phyloP scores from a whole-genome alignment of 2,888 invertebrate species.

The Sinopyrophorus schimmeli region DNA sequence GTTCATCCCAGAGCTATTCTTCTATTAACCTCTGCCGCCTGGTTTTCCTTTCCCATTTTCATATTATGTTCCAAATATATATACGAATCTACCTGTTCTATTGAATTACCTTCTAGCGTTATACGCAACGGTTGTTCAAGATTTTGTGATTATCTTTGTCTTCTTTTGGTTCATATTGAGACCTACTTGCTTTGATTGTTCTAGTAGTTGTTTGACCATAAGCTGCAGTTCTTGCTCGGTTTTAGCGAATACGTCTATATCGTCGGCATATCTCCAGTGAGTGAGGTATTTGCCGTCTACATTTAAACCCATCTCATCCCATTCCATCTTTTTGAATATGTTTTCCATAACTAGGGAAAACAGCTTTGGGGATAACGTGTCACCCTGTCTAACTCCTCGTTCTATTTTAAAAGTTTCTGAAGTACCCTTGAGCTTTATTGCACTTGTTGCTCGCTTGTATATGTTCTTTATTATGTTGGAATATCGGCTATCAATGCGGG shows the following conservation, averaged over 20 bases:
- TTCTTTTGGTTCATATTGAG: too few relatives aligned
- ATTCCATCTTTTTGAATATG: not conserved
- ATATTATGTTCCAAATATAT: conserved; percentile 2
- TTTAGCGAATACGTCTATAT: not conserved
- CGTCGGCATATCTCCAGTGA: not conserved
- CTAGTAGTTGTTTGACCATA: not conserved
- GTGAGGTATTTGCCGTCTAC: not conserved
- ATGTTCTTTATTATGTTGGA: not conserved
- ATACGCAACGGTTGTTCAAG: not conserved
- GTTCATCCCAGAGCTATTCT: not conserved
- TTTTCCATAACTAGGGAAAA: not conserved
- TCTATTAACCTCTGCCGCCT: conserved; percentile 3
- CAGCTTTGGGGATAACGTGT: too few relatives aligned
- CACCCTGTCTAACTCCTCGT: too few relatives aligned
- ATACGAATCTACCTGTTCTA: conserved; percentile 1
- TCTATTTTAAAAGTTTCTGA: not conserved
- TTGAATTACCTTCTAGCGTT: not conserved
- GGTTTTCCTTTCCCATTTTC: conserved; percentile 3
- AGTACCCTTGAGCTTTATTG: not conserved
- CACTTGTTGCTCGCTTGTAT: not conserved
- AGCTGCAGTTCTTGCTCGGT: not conserved
- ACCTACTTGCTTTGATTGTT: conserved; percentile 2
- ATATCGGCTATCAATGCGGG: not conserved
- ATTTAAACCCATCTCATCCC: not conserved
- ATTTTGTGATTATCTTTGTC: too few relatives aligned